Conservation (phyloP, 2,888 invertebrate species). For the Drosophila longiperda region DNA sequence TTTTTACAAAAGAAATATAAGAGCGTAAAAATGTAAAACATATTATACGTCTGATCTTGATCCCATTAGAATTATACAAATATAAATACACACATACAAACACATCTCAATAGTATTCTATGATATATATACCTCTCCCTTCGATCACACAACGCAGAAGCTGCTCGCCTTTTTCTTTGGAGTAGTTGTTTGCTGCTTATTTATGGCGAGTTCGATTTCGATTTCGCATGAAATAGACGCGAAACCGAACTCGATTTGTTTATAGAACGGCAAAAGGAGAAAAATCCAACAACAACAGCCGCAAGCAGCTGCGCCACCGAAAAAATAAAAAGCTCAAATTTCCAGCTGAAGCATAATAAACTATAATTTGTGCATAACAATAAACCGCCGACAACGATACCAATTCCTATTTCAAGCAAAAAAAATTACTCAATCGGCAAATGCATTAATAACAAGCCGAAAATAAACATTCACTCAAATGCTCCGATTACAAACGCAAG, state of each 20-base stretch:
- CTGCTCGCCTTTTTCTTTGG: not conserved
- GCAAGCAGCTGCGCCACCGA: conserved; percentile 28
- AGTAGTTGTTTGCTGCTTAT: conserved; percentile 6
- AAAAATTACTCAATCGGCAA: conserved; percentile 5
- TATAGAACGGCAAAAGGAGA: conserved; percentile 25
- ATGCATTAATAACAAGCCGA: conserved; percentile 41
- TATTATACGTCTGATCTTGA: not conserved
- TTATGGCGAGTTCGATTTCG: conserved; percentile 4
- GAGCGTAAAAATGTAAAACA: fast-evolving
- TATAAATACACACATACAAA: not conserved
- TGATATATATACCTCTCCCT: not conserved
- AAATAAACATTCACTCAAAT: conserved; percentile 64
- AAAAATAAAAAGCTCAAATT: conserved; percentile 55
- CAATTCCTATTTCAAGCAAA: conserved; percentile 31
- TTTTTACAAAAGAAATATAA: not conserved
- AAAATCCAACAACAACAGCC: conserved; percentile 5
- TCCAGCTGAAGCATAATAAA: conserved; percentile 62
- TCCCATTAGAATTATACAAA: not conserved
- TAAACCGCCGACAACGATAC: conserved; percentile 18
- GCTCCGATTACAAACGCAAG: conserved; percentile 68
- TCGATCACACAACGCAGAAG: not conserved
- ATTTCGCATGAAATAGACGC: conserved; percentile 24
- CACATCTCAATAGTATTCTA: not conserved
- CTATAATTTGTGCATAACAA: conserved; percentile 59
- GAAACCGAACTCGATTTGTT: conserved; percentile 35